Evolutionary conservation across 2,797 vertebrate genomes (phyloP).

Genomic region (Zenarchopterus dispar): DNA sequence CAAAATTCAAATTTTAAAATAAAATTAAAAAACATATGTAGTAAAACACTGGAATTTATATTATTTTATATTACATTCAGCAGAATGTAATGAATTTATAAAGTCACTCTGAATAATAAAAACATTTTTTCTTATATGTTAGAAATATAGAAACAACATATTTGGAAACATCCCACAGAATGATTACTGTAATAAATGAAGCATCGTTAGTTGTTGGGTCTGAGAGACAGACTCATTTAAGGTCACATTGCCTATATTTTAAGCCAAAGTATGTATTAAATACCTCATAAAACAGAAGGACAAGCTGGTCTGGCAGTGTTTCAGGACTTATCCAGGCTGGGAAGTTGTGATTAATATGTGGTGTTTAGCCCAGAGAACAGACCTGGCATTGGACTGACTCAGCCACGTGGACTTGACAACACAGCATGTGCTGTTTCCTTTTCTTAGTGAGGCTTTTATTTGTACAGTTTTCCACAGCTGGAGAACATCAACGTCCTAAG

Average conservation of each 20-base stretch:
- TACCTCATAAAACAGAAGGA: neutral
- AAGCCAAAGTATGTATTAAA: neutral
- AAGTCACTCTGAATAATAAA: neutral
- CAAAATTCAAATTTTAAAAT: too few relatives aligned
- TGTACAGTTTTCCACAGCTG: neutral
- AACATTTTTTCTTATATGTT: neutral
- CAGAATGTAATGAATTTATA: too few relatives aligned
- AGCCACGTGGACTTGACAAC: constrained; percentile 2
- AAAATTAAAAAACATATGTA: too few relatives aligned
- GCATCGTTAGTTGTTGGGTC: neutral
- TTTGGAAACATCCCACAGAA: neutral
- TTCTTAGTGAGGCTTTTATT: constrained; percentile 1
- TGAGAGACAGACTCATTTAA: neutral
- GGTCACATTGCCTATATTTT: neutral
- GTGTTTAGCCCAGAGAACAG: constrained; percentile 6
- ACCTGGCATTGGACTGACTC: neutral
- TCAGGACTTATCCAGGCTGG: neutral
- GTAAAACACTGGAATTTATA: too few relatives aligned
- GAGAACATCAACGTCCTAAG: neutral
- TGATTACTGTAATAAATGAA: neutral
- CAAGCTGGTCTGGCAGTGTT: neutral
- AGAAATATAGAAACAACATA: neutral
- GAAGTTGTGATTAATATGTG: neutral
- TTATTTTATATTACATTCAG: too few relatives aligned
- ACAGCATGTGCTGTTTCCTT: constrained; percentile 5